Evolutionary conservation across 2,888 invertebrate genomes (phyloP).

Genomic region (Toxonevra muliebris): DNA sequence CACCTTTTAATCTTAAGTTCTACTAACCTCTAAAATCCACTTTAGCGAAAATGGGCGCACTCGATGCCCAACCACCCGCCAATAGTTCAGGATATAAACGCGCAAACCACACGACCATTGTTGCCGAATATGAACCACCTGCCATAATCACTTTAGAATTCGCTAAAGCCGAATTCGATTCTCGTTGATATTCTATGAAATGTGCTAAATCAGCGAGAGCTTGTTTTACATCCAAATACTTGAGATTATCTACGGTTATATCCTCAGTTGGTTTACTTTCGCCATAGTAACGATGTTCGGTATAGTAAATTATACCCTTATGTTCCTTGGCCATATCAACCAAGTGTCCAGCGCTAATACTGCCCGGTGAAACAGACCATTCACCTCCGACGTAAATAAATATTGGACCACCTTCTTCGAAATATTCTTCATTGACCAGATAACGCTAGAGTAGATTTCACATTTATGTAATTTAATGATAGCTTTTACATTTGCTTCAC

Average conservation of each 20-base stretch:
- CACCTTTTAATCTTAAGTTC: no score
- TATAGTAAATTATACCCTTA: constrained; percentile 74
- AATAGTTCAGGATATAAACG: constrained; percentile 72
- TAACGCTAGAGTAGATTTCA: constrained; percentile 59
- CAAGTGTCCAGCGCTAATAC: constrained; percentile 71
- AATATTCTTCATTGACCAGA: constrained; percentile 66
- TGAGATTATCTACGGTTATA: constrained; percentile 68
- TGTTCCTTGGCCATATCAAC: constrained; percentile 69
- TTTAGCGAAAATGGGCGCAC: constrained; percentile 72
- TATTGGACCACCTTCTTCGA: constrained; percentile 68
- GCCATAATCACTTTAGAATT: constrained; percentile 67
- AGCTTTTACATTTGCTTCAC: neutral
- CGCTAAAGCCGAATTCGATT: constrained; percentile 51
- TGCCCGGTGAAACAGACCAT: constrained; percentile 71
- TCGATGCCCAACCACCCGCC: constrained; percentile 71
- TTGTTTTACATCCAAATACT: constrained; percentile 72
- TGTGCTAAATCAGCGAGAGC: constrained; percentile 74
- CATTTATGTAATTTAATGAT: neutral
- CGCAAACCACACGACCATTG: constrained; percentile 75
- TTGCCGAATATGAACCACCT: constrained; percentile 75
- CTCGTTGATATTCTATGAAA: constrained; percentile 68
- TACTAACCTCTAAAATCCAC: constrained; percentile 67
- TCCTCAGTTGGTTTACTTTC: constrained; percentile 74
- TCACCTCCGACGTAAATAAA: constrained; percentile 76
- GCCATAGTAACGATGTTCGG: constrained; percentile 87